Evolutionary conservation across 2,797 vertebrate species (phyloP).

Genomic region (Syngnathus rostellatus): DNA sequence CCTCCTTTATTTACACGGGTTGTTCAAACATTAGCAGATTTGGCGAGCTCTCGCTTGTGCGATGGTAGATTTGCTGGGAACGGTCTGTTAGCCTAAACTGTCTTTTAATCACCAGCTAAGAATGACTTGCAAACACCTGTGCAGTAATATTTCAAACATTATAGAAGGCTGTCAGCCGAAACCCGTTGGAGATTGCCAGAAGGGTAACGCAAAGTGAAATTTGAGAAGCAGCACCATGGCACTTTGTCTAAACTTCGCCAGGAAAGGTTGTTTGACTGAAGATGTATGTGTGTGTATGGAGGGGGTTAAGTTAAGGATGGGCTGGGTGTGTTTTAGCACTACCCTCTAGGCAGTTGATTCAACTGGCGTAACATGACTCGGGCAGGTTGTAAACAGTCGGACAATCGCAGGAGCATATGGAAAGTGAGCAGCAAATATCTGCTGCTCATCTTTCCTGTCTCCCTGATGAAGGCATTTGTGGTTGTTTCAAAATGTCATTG

Average conservation of each 20-base stretch:
- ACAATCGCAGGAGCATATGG: constrained; percentile 4
- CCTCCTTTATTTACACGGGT: constrained; percentile 52
- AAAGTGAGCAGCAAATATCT: constrained; percentile 9
- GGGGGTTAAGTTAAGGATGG: constrained; percentile 5
- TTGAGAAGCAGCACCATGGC: constrained; percentile 19
- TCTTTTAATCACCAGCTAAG: background rate
- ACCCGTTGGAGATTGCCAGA: constrained; percentile 27
- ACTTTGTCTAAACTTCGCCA: constrained; percentile 20
- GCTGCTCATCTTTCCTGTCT: constrained; percentile 6
- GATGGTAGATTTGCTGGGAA: constrained; percentile 7
- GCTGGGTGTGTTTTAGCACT: constrained; percentile 16
- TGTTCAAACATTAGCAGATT: constrained; percentile 38
- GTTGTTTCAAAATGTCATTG: background rate
- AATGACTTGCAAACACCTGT: background rate
- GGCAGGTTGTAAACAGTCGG: constrained; percentile 10
- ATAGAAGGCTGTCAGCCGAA: background rate
- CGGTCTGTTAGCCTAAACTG: background rate
- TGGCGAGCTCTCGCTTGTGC: constrained; percentile 17
- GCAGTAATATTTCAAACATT: background rate
- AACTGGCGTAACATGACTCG: constrained; percentile 21
- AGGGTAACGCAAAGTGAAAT: constrained; percentile 26
- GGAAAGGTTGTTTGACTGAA: constrained; percentile 30
- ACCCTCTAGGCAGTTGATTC: constrained; percentile 3
- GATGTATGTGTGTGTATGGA: constrained; percentile 10
- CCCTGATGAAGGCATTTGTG: constrained; percentile 3